Conservation (phyloP, 2,888 invertebrate genomes). For the Siphlonurus alternatus region DNA sequence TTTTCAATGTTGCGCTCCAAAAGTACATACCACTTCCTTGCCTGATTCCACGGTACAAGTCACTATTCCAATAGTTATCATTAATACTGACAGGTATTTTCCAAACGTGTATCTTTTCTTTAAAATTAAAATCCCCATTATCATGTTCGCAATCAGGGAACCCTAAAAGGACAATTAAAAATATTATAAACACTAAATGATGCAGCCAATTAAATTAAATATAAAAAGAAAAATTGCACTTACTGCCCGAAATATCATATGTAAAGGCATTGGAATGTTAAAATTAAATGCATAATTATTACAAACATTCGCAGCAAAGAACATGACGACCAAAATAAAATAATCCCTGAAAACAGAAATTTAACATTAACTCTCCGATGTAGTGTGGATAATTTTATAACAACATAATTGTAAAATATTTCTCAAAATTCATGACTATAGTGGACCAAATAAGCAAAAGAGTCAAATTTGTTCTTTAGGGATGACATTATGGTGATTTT, state of each 20-base stretch:
- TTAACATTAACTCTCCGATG: no score
- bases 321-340: slow-evolving; percentile 64
- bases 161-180: slow-evolving; percentile 45
- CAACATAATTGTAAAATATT: no score
- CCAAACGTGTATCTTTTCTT: slow-evolving; percentile 62
- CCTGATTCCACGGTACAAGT: slow-evolving; percentile 81
- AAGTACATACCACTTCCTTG: slow-evolving; percentile 43
- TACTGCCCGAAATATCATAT: slow-evolving; percentile 95
- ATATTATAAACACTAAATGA: slow-evolving; percentile 7
- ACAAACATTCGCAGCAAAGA: slow-evolving; percentile 79
- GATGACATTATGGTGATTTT: no score
- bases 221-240: no score
- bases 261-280: slow-evolving; percentile 93
- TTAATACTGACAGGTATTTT: slow-evolving; percentile 79
- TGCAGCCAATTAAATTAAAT: slow-evolving; percentile 8
- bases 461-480: no score
- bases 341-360: slow-evolving; percentile 49
- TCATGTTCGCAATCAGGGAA: slow-evolving; percentile 90
- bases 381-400: no score
- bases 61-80: slow-evolving; percentile 86
- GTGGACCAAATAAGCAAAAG: no score
- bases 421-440: no score
- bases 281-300: slow-evolving; percentile 94
- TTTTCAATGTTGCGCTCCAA: not conserved
- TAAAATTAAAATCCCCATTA: slow-evolving; percentile 80